Evolutionary conservation across 2,113 vertebrate species (phyloP), one percentile per base, ranked within the genome.

Genomic region (Grallaria varia): DNA sequence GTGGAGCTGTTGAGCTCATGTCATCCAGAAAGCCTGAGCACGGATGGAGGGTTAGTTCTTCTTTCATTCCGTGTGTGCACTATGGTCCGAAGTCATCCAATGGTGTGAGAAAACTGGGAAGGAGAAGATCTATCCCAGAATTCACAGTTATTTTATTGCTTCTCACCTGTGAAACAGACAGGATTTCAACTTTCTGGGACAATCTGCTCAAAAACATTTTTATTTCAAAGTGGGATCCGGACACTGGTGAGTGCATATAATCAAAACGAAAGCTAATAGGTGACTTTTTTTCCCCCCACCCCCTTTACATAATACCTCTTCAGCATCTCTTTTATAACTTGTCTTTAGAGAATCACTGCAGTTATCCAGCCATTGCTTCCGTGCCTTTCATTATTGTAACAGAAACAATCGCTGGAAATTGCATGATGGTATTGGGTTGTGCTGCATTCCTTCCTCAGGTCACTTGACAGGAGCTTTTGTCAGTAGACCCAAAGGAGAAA

Each of bases 381-480:
- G 4, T 87, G 78, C 84, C 60, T 91, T 90, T 95, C 89, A 28
- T 94, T 95, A 92, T 94, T 95, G 95, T 93, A 84, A 59, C 39
- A 94, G 81, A 95, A 96, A 96, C 96, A 96, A 95, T 97, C 89
- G 55, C 84, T 97, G 96, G 96, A 97, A 97, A 89, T 95, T 91
- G 82, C 94, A 89, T 75, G 82, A 87, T 96, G 93, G 28, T 68
- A 35, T 95, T 92, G 85, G 66, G 73, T 93, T 95, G 86, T 95
- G 75, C 76, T 87, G 23, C 93, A 94, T 96, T 93, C 96, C 93
- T 96, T 96, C 95, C 92, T 94, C 90, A 83, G 92, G 93, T 95
- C 62, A 39, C 90, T 92, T 85, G 84, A 94, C 44, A 12, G 78
- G 28, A 87, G 86, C 44, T 68, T 84, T 96, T 96, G 92, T 96